Base-by-base conservation (phyloP, 2,888 invertebrate genomes). In the Caenorhabditis panamensis region DNA sequence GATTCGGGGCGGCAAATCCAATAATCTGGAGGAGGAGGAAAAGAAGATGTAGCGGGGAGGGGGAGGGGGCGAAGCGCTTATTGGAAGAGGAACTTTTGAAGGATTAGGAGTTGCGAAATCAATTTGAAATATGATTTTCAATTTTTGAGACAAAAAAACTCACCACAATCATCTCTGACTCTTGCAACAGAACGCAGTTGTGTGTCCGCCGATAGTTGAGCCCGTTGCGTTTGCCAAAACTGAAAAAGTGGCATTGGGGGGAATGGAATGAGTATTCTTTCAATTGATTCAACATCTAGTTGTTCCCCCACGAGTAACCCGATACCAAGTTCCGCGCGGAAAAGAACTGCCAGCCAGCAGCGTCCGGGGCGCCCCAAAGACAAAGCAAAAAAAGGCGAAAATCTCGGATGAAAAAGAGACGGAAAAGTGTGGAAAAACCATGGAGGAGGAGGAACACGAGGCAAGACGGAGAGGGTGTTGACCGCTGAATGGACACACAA, bases 81-180 rank as follows among this genome's bases (percentile, higher is more conserved):
- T 31, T 31, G 31, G 31, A 31, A 31, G 31, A 31, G 31, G 31
- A 31, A 31, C 31, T 41, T 41, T 41, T 5, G 41, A 16, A 36
- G 36, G 41, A 41, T 13, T 9, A 41, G 41, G 41, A 41, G 31
- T 4, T 9, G 31, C 5, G n/a, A n/a, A n/a, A n/a, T n/a, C n/a
- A n/a, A n/a, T n/a, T n/a, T n/a, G 36, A 36, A 36, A 8, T 36
- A 5, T 36, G 36, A 36, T 5, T 36, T 36, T 36, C 11, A 11
- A 36, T n/a, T n/a, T n/a, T n/a, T n/a, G n/a, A 22, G 20, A 28
- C 16, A 20, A 59, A 63, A 37, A 47, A 6, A 94, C 95, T 94
- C 92, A 95, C 95, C 92, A 94, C 95, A 91, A 95, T 94, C 95
- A 95, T 95, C 93, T 95, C 95, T 89, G 95, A 95, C 81, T 95